phyloP scores from a whole-genome alignment of 2,113 vertebrate species.

The Hydrolagus affinis region DNA sequence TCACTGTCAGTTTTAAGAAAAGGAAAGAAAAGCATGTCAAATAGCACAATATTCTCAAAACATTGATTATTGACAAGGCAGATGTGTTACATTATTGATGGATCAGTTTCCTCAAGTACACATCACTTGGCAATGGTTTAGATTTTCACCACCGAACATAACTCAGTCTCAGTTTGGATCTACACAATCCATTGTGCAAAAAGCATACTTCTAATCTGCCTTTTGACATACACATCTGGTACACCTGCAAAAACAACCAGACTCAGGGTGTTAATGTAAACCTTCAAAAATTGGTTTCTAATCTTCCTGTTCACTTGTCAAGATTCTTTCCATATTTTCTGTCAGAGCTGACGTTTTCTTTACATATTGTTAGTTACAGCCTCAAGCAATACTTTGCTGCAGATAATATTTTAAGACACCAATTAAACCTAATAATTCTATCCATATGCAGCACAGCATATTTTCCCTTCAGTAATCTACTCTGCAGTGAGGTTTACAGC shows the following conservation, averaged over 20 bases:
- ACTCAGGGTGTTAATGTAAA: neutral
- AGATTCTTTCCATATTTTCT: neutral
- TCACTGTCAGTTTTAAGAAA: constrained; percentile 50
- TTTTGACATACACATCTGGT: neutral
- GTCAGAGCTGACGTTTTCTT: neutral
- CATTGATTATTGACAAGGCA: constrained; percentile 55
- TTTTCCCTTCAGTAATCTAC: neutral
- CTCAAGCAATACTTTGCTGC: neutral
- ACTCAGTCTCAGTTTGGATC: neutral
- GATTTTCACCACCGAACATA: neutral
- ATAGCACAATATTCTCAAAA: constrained; percentile 5
- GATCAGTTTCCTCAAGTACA: constrained; percentile 37
- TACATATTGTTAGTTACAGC: neutral
- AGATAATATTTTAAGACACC: neutral
- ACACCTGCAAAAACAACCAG: neutral
- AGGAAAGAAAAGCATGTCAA: constrained; percentile 38
- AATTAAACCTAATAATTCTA: neutral
- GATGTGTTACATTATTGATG: constrained; percentile 60
- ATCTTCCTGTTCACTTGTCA: neutral
- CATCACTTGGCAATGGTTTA: neutral
- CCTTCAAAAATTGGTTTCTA: neutral
- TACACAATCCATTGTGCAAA: neutral
- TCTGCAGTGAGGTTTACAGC: no score
- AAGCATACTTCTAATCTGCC: neutral
- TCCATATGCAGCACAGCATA: neutral